A percentile compares a stretch with the other conserved stretches of the same genome.
These are phyloP conservation scores for Aelia acuminata DNA, from an alignment of 2,888 invertebrate genomes.

Conservation along the genomic window DNA sequence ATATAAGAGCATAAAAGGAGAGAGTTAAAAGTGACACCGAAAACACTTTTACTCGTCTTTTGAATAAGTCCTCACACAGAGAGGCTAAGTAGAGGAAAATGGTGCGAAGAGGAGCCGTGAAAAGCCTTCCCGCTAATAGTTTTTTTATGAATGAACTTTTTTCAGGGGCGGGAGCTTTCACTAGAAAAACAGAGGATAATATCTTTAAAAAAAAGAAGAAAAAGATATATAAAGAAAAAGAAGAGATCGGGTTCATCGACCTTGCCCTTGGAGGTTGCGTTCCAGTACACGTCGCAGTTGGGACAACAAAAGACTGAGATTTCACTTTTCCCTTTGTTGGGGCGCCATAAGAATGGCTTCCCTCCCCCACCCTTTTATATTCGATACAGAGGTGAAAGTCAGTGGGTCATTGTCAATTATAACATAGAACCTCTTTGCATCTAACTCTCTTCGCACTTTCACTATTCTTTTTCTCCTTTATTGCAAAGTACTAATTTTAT, in stretches of 20 bases:
- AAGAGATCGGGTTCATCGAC: conserved; percentile 42
- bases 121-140: background rate
- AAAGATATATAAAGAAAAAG: background rate
- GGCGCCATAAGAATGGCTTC: conserved; percentile 54
- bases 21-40: conserved; percentile 28
- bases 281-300: conserved; percentile 52
- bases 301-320: conserved; percentile 55
- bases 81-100: background rate
- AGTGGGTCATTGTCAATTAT: conserved; percentile 59
- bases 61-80: conserved; percentile 27
- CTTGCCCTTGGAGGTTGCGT: conserved; percentile 54
- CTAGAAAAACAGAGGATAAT: background rate
- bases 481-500: background rate
- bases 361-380: conserved; percentile 52
- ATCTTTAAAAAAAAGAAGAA: background rate
- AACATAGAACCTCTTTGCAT: conserved; percentile 55
- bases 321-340: conserved; percentile 61
- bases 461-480: conserved; percentile 19
- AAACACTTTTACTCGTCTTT: conserved; percentile 34
- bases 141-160: background rate
- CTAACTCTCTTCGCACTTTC: conserved; percentile 26
- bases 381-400: conserved; percentile 58
- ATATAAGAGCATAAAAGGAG: conserved; percentile 46
- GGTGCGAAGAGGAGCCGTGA: background rate
- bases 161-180: background rate